Percentiles rank a stretch among this genome's conserved stretches.
Evolutionary conservation across 2,113 vertebrate genomes (phyloP).

Genomic region (Apteryx owenii): DNA sequence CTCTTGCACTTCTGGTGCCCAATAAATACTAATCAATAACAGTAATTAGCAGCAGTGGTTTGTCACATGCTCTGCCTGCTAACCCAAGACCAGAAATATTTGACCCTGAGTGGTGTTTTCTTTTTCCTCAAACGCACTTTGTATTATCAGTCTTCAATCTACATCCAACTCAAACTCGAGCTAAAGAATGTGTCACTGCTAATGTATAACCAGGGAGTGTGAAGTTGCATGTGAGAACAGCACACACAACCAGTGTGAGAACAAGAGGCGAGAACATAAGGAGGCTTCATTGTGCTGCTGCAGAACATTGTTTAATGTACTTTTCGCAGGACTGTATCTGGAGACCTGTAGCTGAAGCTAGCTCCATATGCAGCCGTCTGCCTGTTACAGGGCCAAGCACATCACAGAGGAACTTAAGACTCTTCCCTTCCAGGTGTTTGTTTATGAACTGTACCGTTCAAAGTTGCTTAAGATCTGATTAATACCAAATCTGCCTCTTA

Average conservation of each 20-base stretch:
- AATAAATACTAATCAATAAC: conserved; percentile 9
- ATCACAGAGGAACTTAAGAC: neutral
- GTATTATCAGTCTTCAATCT: conserved; percentile 19
- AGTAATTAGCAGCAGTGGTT: neutral
- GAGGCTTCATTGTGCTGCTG: neutral
- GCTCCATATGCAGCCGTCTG: neutral
- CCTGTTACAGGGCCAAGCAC: neutral
- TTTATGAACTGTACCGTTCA: neutral
- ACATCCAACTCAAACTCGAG: conserved; percentile 11
- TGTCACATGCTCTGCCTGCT: conserved; percentile 5
- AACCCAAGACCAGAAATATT: conserved; percentile 38
- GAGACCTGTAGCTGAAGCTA: neutral
- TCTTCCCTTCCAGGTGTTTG: neutral
- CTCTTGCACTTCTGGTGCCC: neutral
- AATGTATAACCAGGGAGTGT: conserved; percentile 64
- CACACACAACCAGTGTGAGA: conserved; percentile 40
- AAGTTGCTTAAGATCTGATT: neutral
- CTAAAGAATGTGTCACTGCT: conserved; percentile 58
- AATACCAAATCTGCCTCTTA: neutral
- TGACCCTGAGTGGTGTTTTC: conserved; percentile 38
- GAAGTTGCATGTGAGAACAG: conserved; percentile 61
- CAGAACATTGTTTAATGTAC: conserved; percentile 1
- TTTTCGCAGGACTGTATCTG: neutral
- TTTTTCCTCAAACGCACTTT: neutral
- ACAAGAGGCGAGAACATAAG: neutral